Base-by-base conservation (phyloP, 2,888 invertebrate genomes). In the Lottia scabra region DNA sequence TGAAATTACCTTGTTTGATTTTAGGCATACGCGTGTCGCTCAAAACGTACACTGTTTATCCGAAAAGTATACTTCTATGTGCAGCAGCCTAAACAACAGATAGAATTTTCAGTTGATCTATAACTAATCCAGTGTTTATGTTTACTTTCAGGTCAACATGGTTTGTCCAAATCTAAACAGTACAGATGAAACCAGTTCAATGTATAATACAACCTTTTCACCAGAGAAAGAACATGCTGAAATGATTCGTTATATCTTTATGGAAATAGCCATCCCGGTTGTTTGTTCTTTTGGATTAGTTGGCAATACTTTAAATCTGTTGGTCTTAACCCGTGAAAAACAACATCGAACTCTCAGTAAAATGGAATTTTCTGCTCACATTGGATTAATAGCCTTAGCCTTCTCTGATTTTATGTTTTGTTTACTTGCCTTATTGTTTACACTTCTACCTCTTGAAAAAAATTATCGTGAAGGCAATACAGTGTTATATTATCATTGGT, bases 361-460 rank as follows among this genome's bases (percentile, higher is more conserved):
- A 76, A 87, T 87, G 85, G 87, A 88, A 79, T 82, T 83, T 72
- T 85, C 87, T 2, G 87, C 88, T 62, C 86, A 87, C 74, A 82
- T 84, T 63, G 88, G 88, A 19, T 77, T 88, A 64, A 86, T 87
- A 46, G 87, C 86, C 6, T 77, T 88, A 56, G 88, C 88, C 8
- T 80, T 87, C 5, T 87, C 88, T 2, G 88, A 88, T 73, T 82
- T 87, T 45, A 82, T 87, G 76, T 87, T 87, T 74, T 88, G 88
- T 74, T 73, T 87, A 23, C 74, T 85, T 68, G 86, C 86, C 6
- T 80, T 88, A 38, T 78, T 85, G 26, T 84, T 83, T 68, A 85
- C 86, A 15, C 77, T 84, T 66, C 77, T 85, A 63, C 80, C 82
- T 30, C 73, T 75, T 45, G 56, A 81, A 45, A 63, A 68, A 0